Base-by-base conservation (phyloP, 2,888 invertebrate species). In the Aleiodes testaceus region DNA sequence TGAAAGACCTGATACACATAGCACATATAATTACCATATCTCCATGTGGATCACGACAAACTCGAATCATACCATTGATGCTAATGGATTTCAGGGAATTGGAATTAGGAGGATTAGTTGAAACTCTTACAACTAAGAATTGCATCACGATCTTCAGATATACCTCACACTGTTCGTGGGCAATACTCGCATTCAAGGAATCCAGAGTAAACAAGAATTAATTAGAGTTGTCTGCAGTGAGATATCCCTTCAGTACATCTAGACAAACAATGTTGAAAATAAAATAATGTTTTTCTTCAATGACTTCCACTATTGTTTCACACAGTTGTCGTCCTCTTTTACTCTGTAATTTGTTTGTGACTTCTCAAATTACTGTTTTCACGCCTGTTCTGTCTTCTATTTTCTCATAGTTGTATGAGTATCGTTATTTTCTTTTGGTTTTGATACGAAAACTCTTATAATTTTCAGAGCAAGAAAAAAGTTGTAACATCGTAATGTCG, bases 271-370 rank as follows among this genome's bases (percentile, higher is more conserved):
- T 52, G 9, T 22, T 20, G n/a, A 52, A 82, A 81, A 82, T 77
- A 79, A 81, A 82, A 80, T 83, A 80, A 82, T 78, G 76, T 81
- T 81, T 81, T 82, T 81, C 78, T 77, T 75, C 74, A 71, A 72
- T 73, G 72, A 73, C 71, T 72, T 70, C 70, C 47, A 36, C 53
- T 52, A 45, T 66, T 61, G 69, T 64, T 65, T 52, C 55, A 20
- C 12, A 50, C 20, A 47, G 45, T 50, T 64, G 50, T 68, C 68
- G 68, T 63, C 45, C 50, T 26, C 64, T 55, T 45, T 52, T 70
- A 69, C 74, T 72, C 66, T 79, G 80, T 81, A 80, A 81, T 82
- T 82, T 81, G 79, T 82, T 81, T 77, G 79, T 77, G 78, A 76
- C 76, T 78, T 79, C 77, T 79, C 77, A 79, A 83, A 81, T 82